Conservation (phyloP, 2,797 vertebrate species). For the Onychomys torridus region DNA sequence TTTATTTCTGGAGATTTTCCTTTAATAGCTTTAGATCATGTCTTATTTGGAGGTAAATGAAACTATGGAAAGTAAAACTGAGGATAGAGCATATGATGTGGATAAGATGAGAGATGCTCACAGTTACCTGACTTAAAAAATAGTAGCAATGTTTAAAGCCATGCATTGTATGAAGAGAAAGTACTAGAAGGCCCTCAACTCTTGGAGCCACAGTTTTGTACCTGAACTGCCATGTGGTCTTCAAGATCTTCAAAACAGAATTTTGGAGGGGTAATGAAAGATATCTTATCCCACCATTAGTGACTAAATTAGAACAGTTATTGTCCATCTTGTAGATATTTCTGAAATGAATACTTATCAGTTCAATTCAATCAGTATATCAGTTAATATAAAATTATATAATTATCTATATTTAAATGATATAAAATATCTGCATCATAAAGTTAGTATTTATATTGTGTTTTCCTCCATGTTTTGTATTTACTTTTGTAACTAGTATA, state of each 20-base stretch:
- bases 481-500: background rate
- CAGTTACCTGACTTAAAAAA: background rate
- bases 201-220: background rate
- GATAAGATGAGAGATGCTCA: background rate
- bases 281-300: background rate
- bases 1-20: background rate
- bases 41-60: background rate
- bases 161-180: background rate
- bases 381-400: background rate
- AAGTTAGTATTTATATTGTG: background rate
- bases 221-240: accelerated
- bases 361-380: background rate
- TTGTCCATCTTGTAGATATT: background rate
- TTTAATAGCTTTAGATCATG: background rate
- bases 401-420: background rate
- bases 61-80: too few relatives aligned
- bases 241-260: background rate
- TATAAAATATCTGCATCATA: background rate
- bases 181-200: background rate
- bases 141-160: background rate
- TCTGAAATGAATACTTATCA: background rate
- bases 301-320: background rate
- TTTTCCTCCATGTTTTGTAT: background rate
- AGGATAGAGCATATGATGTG: background rate
- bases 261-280: background rate